phyloP scores from a whole-genome alignment of 2,888 invertebrate genomes.

The Drosophila macrospina region DNA sequence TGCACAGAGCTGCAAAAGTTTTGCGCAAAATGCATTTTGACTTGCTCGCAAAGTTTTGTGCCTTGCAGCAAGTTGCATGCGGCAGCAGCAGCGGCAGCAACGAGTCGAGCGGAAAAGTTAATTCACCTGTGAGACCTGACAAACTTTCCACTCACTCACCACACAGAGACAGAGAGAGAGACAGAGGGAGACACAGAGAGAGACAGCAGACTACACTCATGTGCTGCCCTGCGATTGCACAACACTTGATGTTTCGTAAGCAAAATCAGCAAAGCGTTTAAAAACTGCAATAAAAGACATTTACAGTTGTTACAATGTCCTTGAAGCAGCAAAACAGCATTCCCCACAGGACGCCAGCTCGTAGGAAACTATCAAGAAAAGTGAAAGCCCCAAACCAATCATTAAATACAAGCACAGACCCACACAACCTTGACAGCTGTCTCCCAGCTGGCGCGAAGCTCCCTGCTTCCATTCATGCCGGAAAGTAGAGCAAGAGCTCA shows the following conservation, averaged over 20 bases:
- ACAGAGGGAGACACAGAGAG: background rate
- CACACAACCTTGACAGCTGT: slow-evolving; percentile 24
- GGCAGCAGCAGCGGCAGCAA: slow-evolving; percentile 21
- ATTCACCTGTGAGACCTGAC: slow-evolving; percentile 81
- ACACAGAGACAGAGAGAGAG: background rate
- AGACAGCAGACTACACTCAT: slow-evolving; percentile 12
- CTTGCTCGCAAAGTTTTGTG: slow-evolving; percentile 65
- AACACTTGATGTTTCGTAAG: slow-evolving; percentile 69
- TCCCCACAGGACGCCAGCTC: slow-evolving; percentile 51
- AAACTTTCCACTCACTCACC: slow-evolving; percentile 65
- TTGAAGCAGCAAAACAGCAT: slow-evolving; percentile 42
- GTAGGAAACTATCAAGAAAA: slow-evolving; percentile 65
- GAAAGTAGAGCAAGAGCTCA: background rate
- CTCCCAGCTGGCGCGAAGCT: background rate
- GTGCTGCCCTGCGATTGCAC: slow-evolving; percentile 26
- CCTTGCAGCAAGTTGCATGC: slow-evolving; percentile 56
- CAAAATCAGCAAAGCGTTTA: slow-evolving; percentile 79
- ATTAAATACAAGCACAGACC: slow-evolving; percentile 48
- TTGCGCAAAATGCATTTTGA: slow-evolving; percentile 76
- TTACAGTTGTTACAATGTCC: slow-evolving; percentile 72
- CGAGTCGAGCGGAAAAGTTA: slow-evolving; percentile 77
- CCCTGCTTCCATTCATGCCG: background rate
- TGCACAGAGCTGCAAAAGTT: slow-evolving; percentile 65
- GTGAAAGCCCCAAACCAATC: slow-evolving; percentile 57
- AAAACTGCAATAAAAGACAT: slow-evolving; percentile 79